Base-by-base conservation (phyloP, 2,888 invertebrate species). In the Amblyjoppa proteus region DNA sequence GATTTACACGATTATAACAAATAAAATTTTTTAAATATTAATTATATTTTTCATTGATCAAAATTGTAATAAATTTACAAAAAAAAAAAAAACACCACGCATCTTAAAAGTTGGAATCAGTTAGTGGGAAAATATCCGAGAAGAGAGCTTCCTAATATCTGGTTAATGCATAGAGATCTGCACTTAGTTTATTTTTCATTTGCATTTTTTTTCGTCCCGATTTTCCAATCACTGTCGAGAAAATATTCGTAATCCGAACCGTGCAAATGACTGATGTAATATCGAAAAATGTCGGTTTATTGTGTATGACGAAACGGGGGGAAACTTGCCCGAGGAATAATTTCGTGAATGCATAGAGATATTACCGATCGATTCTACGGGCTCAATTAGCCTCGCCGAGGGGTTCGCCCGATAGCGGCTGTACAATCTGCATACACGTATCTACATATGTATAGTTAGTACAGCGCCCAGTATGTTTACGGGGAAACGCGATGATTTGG, bases 331-430 rank as follows among this genome's bases (percentile, higher is more conserved):
- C 25, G 16, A 49, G 71, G 66, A 66, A 45, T 45, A 45, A 77
- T 68, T 64, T 73, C 74, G 77, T 69, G 73, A 64, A 34, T 6
- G 31, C 53, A 53, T 53, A 53, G 6, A 64, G 53, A 79, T 74
- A 73, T 83, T 86, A 38, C 64, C 80, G 68, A 75, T 77, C 81
- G 86, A 86, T 86, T 81, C 11, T 38, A 20, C 69, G 53, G 28
- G 75, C 70, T 68, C 81, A 81, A 78, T 85, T 82, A 85, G 78
- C 11, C 66, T 58, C 49, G 64, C 38, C 28, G 74, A 25, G 74
- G 70, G 70, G 76, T 45, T 64, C 56, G 64, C 51, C 45, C 53
- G 28, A 66, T 71, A 31, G 76, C 74, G 74, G 49, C 49, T 51
- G 49, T 74, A 68, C 61, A 68, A 69, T 76, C 51, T 71, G 51